A percentile compares a stretch with the other conserved stretches of the same genome.
Conservation (phyloP, 2,797 vertebrate species). For the Anableps anableps region DNA sequence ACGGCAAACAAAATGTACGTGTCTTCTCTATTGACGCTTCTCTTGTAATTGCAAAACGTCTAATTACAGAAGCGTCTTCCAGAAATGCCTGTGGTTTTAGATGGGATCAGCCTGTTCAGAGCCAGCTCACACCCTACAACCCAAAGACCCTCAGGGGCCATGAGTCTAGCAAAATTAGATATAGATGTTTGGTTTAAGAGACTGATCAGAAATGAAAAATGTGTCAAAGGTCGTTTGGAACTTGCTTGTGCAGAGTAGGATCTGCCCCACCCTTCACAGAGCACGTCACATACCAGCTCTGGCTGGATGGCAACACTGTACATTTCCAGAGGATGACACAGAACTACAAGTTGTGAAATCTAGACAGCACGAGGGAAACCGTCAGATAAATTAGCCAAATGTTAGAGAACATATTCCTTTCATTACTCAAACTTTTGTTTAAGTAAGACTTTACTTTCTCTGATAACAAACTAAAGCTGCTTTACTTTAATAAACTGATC, state of each 20-base stretch:
- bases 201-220: conserved; percentile 29
- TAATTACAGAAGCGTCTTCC: conserved; percentile 46
- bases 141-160: conserved; percentile 31
- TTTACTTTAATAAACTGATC: conserved; percentile 36
- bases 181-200: conserved; percentile 12
- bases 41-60: conserved; percentile 50
- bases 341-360: conserved; percentile 13
- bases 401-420: neutral
- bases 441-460: conserved; percentile 18
- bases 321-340: conserved; percentile 43
- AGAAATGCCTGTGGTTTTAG: conserved; percentile 64
- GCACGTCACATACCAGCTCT: conserved; percentile 33
- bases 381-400: neutral
- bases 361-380: neutral
- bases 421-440: neutral
- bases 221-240: conserved; percentile 62
- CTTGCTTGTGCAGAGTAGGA: conserved; percentile 37
- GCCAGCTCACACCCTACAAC: conserved; percentile 48
- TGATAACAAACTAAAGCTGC: conserved; percentile 12
- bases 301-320: conserved; percentile 28
- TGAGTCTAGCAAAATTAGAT: conserved; percentile 25
- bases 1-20: conserved; percentile 5
- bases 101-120: conserved; percentile 55
- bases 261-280: conserved; percentile 47
- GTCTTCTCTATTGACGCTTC: conserved; percentile 27